Evolutionary conservation across 1,140 invertebrate genomes (phyloP).

Genomic region (Hypothenemus hampei): DNA sequence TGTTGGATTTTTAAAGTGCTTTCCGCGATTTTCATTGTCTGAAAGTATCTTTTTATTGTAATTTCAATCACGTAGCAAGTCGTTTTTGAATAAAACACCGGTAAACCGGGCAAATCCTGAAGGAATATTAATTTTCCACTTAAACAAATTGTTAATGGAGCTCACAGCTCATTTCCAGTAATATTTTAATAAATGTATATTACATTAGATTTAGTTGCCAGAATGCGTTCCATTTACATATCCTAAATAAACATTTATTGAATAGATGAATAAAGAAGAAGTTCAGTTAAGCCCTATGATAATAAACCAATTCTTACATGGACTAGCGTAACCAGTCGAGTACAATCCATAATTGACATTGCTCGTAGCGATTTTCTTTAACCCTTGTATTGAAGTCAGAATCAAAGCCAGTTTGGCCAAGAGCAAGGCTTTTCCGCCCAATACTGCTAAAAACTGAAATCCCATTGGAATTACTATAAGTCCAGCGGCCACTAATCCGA

Average conservation of each 20-base stretch:
- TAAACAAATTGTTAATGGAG: no score
- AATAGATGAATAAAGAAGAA: no score
- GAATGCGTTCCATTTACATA: no score
- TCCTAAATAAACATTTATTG: no score
- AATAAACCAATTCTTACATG: slow-evolving; percentile 25
- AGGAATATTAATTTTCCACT: no score
- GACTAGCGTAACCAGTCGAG: slow-evolving; percentile 19
- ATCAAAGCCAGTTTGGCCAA: slow-evolving; percentile 71
- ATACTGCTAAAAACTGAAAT: slow-evolving; percentile 69
- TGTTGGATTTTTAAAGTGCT: no score
- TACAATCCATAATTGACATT: slow-evolving; percentile 43
- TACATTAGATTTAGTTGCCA: no score
- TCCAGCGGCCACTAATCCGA: slow-evolving; percentile 63
- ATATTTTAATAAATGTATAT: no score
- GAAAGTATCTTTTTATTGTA: neutral
- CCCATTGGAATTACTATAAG: slow-evolving; percentile 69
- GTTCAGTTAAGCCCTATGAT: no score
- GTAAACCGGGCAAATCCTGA: no score
- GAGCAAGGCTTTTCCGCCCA: slow-evolving; percentile 70
- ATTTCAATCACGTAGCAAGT: neutral
- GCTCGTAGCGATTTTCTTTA: slow-evolving; percentile 52
- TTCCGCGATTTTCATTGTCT: no score
- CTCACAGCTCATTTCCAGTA: no score
- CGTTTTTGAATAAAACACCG: neutral
- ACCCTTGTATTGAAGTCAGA: slow-evolving; percentile 69